Evolutionary conservation across 2,888 invertebrate genomes (phyloP).

Genomic region (Lasioglossum marginatum): DNA sequence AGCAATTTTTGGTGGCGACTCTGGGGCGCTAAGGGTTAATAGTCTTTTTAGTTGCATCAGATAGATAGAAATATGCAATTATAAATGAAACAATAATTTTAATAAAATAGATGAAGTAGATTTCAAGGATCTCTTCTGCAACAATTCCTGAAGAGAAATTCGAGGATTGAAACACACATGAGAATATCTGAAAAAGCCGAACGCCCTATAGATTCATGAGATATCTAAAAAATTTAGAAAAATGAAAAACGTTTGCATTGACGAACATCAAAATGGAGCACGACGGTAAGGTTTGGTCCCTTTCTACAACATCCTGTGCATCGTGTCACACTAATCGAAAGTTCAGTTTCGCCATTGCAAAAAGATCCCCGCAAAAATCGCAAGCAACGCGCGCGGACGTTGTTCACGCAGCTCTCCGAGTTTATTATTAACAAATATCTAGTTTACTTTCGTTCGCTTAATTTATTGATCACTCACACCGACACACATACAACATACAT

Average conservation of each 20-base stretch:
- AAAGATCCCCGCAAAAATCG: background rate
- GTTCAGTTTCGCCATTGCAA: background rate
- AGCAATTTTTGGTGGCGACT: no score
- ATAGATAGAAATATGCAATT: background rate
- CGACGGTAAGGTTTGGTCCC: background rate
- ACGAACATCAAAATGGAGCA: background rate
- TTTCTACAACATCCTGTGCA: background rate
- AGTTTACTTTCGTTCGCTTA: conserved; percentile 35
- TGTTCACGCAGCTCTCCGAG: conserved; percentile 12
- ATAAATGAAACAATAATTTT: background rate
- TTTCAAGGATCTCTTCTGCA: background rate
- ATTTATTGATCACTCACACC: conserved; percentile 41
- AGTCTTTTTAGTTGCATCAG: background rate
- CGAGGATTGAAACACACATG: no score
- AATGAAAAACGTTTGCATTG: background rate
- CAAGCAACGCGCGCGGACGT: background rate
- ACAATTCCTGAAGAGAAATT: background rate
- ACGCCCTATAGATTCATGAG: background rate
- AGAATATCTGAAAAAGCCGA: background rate
- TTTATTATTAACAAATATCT: conserved; percentile 36
- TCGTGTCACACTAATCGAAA: background rate
- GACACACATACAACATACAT: background rate
- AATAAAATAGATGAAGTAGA: background rate
- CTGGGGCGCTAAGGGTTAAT: background rate
- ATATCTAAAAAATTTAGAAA: background rate